Conservation (phyloP, 2,113 vertebrate species). For the Amphilophus citrinellus region DNA sequence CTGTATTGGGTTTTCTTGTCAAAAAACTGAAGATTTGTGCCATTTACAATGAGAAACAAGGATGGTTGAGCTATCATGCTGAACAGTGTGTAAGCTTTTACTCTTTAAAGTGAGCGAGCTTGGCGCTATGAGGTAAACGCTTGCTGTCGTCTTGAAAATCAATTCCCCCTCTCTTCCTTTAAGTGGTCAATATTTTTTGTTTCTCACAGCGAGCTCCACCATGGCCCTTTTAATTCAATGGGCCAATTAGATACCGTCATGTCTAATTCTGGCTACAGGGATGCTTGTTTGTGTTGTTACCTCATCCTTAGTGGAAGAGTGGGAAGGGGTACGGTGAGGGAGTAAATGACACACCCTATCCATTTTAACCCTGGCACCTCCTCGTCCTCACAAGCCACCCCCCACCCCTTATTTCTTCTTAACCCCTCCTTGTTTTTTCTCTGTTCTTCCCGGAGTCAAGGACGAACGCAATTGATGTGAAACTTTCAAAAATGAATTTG, state of each 20-base stretch:
- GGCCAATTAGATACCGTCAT: conserved; percentile 96
- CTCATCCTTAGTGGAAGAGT: conserved; percentile 88
- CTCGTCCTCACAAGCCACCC: conserved; percentile 20
- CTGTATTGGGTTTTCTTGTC: background rate
- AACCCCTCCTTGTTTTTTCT: conserved; percentile 50
- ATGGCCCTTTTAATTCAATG: conserved; percentile 91
- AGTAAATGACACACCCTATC: conserved; percentile 64
- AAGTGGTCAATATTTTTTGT: conserved; percentile 97
- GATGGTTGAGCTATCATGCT: conserved; percentile 27
- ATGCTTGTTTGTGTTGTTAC: conserved; percentile 91
- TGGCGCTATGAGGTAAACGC: conserved; percentile 85
- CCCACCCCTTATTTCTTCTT: conserved; percentile 20
- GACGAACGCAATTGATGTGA: conserved; percentile 94
- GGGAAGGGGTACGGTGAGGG: conserved; percentile 29
- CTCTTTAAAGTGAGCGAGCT: conserved; percentile 70
- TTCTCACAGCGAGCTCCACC: conserved; percentile 84
- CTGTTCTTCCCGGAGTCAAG: conserved; percentile 90
- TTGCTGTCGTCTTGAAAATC: conserved; percentile 87
- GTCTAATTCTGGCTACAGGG: conserved; percentile 87
- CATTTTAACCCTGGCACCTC: conserved; percentile 76
- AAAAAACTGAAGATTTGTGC: conserved; percentile 2
- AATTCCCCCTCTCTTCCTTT: conserved; percentile 90
- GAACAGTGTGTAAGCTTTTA: conserved; percentile 51
- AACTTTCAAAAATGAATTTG: conserved; percentile 98
- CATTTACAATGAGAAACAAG: background rate